Percentiles rank a stretch among this genome's conserved stretches.
Evolutionary conservation across 2,113 vertebrate genomes (phyloP).

Genomic region (Tympanuchus pallidicinctus): DNA sequence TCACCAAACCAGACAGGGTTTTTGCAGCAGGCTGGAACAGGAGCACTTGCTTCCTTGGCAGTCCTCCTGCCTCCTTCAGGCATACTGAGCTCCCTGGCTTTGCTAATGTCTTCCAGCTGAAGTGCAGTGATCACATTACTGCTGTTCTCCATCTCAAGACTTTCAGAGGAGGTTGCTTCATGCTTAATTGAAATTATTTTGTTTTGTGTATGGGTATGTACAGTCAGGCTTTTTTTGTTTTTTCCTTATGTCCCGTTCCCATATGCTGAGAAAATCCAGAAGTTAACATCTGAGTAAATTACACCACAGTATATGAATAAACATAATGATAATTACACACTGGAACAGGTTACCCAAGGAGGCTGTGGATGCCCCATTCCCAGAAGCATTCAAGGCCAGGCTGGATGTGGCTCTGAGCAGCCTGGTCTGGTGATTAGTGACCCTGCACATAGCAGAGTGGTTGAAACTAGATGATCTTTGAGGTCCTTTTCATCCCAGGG

Average conservation of each 20-base stretch:
- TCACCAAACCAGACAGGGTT: background rate
- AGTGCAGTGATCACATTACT: background rate
- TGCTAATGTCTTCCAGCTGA: background rate
- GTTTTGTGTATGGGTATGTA: background rate
- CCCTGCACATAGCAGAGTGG: no score
- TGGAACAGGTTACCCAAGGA: no score
- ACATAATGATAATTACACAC: background rate
- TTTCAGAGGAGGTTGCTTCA: background rate
- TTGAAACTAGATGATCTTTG: no score
- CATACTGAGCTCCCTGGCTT: background rate
- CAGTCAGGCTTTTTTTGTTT: background rate
- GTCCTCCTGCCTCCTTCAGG: background rate
- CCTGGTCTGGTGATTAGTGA: no score
- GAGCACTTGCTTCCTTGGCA: background rate
- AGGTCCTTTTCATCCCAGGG: no score
- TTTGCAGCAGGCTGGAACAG: background rate
- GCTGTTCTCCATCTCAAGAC: background rate
- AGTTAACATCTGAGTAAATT: slow-evolving; percentile 27
- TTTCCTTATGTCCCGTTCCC: background rate
- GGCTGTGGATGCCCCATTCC: no score
- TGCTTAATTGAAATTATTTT: background rate
- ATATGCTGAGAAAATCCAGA: background rate
- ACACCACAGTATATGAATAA: background rate
- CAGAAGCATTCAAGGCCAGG: no score
- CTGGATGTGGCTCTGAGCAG: no score